Evolutionary conservation across 2,888 invertebrate species (phyloP).

Genomic region (Euclidia mi): DNA sequence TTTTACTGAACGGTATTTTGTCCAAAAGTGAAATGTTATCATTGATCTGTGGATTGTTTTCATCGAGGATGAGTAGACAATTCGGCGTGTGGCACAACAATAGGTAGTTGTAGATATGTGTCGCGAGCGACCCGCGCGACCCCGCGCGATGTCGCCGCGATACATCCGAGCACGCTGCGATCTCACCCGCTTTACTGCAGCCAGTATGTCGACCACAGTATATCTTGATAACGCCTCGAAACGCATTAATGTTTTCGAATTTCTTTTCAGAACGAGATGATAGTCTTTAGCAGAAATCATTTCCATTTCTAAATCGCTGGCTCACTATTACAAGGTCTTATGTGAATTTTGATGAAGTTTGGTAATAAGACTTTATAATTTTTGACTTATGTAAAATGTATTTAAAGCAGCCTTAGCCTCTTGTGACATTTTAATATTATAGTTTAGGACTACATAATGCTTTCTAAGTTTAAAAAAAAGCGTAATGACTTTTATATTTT

Average conservation of each 20-base stretch:
- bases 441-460: no score
- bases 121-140: slow-evolving; percentile 34
- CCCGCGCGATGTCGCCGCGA: slow-evolving; percentile 36
- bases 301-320: slow-evolving; percentile 11
- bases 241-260: slow-evolving; percentile 20
- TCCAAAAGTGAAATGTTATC: slow-evolving; percentile 77
- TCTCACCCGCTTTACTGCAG: slow-evolving; percentile 39
- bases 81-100: slow-evolving; percentile 50
- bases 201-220: slow-evolving; percentile 30
- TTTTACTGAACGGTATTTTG: slow-evolving; percentile 72
- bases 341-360: no score
- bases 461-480: no score
- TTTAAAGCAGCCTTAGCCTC: no score
- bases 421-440: no score
- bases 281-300: slow-evolving; percentile 11
- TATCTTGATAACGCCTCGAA: slow-evolving; percentile 21
- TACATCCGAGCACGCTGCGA: slow-evolving; percentile 24
- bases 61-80: slow-evolving; percentile 77
- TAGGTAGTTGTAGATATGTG: slow-evolving; percentile 37
- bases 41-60: slow-evolving; percentile 75
- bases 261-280: slow-evolving; percentile 11
- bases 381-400: no score
- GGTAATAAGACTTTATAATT: no score
- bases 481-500: no score
- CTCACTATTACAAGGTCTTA: no score